Evolutionary conservation across 92 coral and sea anemone species (phyloP).

Genomic region (Nematostella vectensis): DNA sequence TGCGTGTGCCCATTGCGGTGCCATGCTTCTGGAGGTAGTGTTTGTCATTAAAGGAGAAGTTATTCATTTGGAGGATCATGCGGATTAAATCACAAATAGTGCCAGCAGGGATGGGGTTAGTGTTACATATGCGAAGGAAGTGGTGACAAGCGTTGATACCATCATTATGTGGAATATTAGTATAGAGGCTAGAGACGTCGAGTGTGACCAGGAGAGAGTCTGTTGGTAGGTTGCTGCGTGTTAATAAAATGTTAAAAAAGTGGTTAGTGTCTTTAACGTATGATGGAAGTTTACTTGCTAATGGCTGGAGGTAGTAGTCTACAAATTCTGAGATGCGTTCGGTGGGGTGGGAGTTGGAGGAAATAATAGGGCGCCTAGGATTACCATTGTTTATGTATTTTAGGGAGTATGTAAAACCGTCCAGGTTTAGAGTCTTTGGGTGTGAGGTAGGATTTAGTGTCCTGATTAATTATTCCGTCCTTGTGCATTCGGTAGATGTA

Average conservation of each 20-base stretch:
- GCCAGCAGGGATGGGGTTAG: conserved; percentile 4
- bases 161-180: conserved; percentile 21
- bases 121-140: conserved; percentile 9
- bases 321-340: too few relatives aligned
- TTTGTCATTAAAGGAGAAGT: conserved; percentile 20
- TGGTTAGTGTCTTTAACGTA: conserved; percentile 11
- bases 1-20: conserved; percentile 24
- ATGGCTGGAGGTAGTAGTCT: conserved; percentile 3
- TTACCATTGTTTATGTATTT: neutral
- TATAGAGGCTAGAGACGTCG: conserved; percentile 13
- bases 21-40: conserved; percentile 24
- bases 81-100: too few relatives aligned
- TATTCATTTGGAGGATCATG: too few relatives aligned
- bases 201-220: conserved; percentile 12
- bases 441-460: too few relatives aligned
- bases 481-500: neutral
- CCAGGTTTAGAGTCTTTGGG: too few relatives aligned
- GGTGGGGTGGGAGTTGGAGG: too few relatives aligned
- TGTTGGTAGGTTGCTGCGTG: conserved; percentile 2
- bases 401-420: conserved; percentile 2
- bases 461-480: neutral
- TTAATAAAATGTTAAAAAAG: neutral
- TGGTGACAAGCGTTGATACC: conserved; percentile 21
- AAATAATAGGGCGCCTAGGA: too few relatives aligned
- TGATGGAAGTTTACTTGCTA: neutral